A percentile compares a stretch with the other conserved stretches of the same genome.
Evolutionary conservation across 2,888 invertebrate species (phyloP).

Genomic region (Leucozona laternaria): DNA sequence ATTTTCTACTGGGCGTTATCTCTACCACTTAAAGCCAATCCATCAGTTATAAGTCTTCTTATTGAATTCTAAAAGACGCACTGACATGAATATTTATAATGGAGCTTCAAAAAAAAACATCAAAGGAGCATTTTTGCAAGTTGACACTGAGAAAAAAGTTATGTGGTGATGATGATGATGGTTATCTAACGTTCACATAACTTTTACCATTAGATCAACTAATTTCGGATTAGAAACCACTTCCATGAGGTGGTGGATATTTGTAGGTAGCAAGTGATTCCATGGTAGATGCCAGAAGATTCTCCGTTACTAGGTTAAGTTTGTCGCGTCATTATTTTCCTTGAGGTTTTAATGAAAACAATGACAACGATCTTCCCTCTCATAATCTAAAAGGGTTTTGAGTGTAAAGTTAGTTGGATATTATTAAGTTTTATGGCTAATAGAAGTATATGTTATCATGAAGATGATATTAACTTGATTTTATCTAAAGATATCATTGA

Average conservation of each 20-base stretch:
- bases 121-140: constrained; percentile 14
- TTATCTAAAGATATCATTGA: too few species aligned
- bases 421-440: neutral
- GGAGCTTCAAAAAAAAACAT: constrained; percentile 51
- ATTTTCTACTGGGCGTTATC: constrained; percentile 37
- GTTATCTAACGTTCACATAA: constrained; percentile 38
- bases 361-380: constrained; percentile 70
- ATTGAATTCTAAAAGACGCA: constrained; percentile 44
- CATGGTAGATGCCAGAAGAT: constrained; percentile 12
- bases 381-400: neutral
- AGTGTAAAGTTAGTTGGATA: neutral
- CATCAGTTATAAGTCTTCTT: neutral
- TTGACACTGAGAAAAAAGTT: neutral
- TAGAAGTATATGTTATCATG: too few species aligned
- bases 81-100: constrained; percentile 71
- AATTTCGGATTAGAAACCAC: constrained; percentile 46
- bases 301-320: constrained; percentile 69
- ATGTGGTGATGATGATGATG: constrained; percentile 24
- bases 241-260: neutral
- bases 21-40: neutral
- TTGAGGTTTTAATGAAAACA: constrained; percentile 26
- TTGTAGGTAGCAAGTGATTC: neutral
- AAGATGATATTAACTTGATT: too few species aligned
- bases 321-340: constrained; percentile 59
- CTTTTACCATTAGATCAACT: constrained; percentile 49